Base-by-base conservation (phyloP, 2,113 vertebrate species). In the Caranx melampygus region DNA sequence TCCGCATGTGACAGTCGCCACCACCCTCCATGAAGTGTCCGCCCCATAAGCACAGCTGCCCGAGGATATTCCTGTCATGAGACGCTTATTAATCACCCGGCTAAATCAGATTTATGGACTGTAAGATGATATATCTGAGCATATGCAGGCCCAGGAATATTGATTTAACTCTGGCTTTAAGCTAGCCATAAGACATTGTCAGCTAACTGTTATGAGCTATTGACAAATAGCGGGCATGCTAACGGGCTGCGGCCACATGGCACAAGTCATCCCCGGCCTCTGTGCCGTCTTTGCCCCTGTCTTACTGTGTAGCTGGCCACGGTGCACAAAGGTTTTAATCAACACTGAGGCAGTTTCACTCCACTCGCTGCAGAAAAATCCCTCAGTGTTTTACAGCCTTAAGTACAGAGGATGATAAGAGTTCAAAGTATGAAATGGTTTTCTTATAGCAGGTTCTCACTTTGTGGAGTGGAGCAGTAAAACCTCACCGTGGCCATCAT, bases 131-230 rank as follows among this genome's bases (percentile, higher is more conserved):
- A 60, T 73, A 78, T 81, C 52, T 49, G 54, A 55, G 68, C 61
- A 78, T 64, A 83, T 83, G 81, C 59, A 63, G 49, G 54, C 58
- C 10, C 21, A 54, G 69, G 79, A 64, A 26, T 88, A 90, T 91
- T 82, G 88, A 91, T 90, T 81, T 54, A 15, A 34, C 21, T 76
- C 35, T 71, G 69, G 84, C 87, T 87, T 52, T 57, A 65, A 86
- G 83, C 52, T 51, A 66, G 58, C 40, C 70, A 55, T 71, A 69
- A 86, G 75, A 79, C 70, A 77, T 64, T 61, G 69, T 82, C 76
- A 72, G 65, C 81, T 66, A 5, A 0, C 31, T 60, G 26, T 42
- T 75, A 75, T 84, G 69, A 89, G 73, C 42, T 83, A 54, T 37
- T 81, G 88, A 79, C 65, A 61, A 47, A 68, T 15, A 68, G 37